These are phyloP conservation scores for Hepsetus odoe DNA, from an alignment of 2,113 vertebrate genomes.

Conservation along the genomic window DNA sequence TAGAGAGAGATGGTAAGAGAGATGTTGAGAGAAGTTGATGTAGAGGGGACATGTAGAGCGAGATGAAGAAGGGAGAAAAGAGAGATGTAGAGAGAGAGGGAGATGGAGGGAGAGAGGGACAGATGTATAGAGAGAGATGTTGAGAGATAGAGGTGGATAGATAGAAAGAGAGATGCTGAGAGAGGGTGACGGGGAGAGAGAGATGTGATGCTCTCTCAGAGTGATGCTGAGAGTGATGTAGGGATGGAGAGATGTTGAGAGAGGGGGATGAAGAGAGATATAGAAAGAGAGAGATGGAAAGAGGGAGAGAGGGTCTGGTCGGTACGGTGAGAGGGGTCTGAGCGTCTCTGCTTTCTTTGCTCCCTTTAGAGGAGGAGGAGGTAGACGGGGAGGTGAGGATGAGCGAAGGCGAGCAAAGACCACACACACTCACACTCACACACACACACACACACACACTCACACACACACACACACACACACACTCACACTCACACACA, in stretches of 20 bases:
- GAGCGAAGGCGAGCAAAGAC: background rate
- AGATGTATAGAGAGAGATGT: background rate
- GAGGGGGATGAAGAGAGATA: background rate
- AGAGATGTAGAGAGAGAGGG: background rate
- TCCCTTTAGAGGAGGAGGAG: background rate
- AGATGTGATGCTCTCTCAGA: too few species aligned
- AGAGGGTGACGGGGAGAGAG: background rate
- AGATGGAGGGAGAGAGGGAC: background rate
- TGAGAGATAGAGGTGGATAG: too few species aligned
- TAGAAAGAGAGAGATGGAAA: background rate
- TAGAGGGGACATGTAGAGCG: background rate
- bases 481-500: too few species aligned
- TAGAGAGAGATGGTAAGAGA: background rate
- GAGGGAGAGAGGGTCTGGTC: background rate
- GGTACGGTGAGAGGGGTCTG: background rate
- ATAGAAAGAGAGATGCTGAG: background rate
- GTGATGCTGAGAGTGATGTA: background rate
- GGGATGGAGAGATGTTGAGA: background rate
- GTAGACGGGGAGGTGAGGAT: background rate
- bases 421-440: background rate
- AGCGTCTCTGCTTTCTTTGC: background rate
- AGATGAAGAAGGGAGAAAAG: background rate
- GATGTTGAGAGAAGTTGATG: constrained; percentile 58
- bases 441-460: background rate
- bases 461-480: too few species aligned